These are phyloP conservation scores for Campodea augens DNA, from an alignment of 1,140 invertebrate species.

Conservation along the genomic window DNA sequence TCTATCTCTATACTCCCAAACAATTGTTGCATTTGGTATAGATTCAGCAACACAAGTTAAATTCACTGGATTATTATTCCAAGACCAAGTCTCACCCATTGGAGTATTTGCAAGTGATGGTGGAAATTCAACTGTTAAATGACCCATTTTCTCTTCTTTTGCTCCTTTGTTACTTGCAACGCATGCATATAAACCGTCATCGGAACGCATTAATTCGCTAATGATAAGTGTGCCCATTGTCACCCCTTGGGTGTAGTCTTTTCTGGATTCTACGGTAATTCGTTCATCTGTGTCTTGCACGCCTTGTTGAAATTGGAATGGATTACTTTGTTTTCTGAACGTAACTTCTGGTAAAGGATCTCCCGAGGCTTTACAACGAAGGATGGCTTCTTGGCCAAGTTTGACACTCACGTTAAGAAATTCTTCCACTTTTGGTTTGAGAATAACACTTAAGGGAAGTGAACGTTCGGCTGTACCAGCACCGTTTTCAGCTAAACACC, in stretches of 20 bases:
- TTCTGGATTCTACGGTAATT: constrained; percentile 16
- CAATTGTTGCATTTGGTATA: constrained; percentile 80
- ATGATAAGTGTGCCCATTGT: constrained; percentile 23
- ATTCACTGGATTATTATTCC: constrained; percentile 58
- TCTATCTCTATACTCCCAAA: constrained; percentile 41
- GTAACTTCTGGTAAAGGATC: constrained; percentile 51
- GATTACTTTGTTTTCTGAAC: constrained; percentile 30
- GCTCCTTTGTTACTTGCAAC: constrained; percentile 61
- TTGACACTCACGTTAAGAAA: constrained; percentile 50
- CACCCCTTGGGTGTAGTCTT: constrained; percentile 10
- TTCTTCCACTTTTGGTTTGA: constrained; percentile 59
- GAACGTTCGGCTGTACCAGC: constrained; percentile 46
- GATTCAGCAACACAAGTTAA: constrained; percentile 71
- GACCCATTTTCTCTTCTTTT: constrained; percentile 48
- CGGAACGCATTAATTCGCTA: constrained; percentile 34
- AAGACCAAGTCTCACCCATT: constrained; percentile 54
- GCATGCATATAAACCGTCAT: constrained; percentile 80
- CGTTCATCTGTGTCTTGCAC: constrained; percentile 17
- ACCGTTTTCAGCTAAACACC: constrained; percentile 59
- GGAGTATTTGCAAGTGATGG: constrained; percentile 46
- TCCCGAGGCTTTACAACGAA: constrained; percentile 55
- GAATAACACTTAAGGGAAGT: constrained; percentile 39
- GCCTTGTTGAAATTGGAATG: constrained; percentile 14
- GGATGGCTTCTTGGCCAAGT: constrained; percentile 35
- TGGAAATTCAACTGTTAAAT: constrained; percentile 62